Percentiles rank a stretch among this genome's conserved stretches.
Conservation (phyloP, 1,140 invertebrate species). For the Drosophila prosaltans region DNA sequence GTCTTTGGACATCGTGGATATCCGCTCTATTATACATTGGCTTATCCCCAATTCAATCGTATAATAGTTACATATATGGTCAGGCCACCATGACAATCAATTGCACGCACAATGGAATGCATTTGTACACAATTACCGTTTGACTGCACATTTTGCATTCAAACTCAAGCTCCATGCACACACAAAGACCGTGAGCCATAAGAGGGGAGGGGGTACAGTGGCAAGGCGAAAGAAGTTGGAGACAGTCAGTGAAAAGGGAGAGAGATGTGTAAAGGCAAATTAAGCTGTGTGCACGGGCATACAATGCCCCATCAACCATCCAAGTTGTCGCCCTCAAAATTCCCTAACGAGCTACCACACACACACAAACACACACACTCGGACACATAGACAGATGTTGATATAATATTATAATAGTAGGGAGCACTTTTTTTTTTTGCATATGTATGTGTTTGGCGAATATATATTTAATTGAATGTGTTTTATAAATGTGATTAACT, state of each 20-base stretch:
- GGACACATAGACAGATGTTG: background rate
- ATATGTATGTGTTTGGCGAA: background rate
- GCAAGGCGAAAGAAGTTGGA: background rate
- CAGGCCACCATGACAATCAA: constrained; percentile 36
- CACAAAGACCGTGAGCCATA: background rate
- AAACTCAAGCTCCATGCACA: background rate
- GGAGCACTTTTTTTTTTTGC: background rate
- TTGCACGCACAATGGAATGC: constrained; percentile 54
- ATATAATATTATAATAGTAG: background rate
- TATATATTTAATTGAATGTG: constrained; percentile 65
- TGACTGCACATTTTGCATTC: constrained; percentile 29
- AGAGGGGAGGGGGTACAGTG: background rate
- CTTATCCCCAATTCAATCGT: constrained; percentile 38
- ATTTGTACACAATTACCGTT: constrained; percentile 63
- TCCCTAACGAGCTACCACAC: background rate
- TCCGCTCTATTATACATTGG: constrained; percentile 55
- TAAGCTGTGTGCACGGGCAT: constrained; percentile 32
- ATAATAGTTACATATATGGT: background rate
- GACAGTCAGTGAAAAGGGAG: background rate
- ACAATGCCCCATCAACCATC: constrained; percentile 18
- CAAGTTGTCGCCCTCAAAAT: constrained; percentile 17
- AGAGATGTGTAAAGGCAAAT: constrained; percentile 23
- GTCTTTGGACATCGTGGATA: constrained; percentile 40
- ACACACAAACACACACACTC: background rate
- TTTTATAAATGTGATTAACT: constrained; percentile 63